Percentiles rank a stretch among this genome's conserved stretches.
These are phyloP conservation scores for Acrocephalus arundinaceus DNA, from an alignment of 2,113 vertebrate genomes.

Conservation along the genomic window DNA sequence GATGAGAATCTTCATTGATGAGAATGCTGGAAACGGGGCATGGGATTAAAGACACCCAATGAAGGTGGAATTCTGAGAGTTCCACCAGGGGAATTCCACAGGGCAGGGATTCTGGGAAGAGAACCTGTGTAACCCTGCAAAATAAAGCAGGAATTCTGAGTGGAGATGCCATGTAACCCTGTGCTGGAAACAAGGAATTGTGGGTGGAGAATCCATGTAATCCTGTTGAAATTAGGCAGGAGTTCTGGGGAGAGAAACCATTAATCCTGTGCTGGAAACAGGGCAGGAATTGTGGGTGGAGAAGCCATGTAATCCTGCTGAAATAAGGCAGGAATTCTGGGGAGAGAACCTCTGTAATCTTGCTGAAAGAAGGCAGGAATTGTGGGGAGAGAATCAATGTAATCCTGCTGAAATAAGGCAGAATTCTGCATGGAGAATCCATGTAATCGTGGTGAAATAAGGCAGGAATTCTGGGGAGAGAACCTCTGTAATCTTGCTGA, in stretches of 20 bases:
- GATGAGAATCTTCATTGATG: not conserved
- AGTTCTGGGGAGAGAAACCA: accelerated
- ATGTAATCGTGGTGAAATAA: no score
- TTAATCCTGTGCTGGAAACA: no score
- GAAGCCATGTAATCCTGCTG: no score
- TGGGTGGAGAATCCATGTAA: accelerated
- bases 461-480: accelerated
- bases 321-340: not conserved
- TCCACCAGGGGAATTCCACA: no score
- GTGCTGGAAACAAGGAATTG: not conserved
- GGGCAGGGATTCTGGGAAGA: not conserved
- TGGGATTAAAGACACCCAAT: no score
- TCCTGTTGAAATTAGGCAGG: not conserved
- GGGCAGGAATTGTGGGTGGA: no score
- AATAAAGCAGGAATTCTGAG: not conserved
- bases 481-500: accelerated
- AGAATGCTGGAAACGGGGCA: not conserved
- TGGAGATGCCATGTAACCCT: accelerated
- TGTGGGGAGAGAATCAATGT: accelerated
- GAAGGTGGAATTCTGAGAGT: not conserved
- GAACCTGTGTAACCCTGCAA: not conserved
- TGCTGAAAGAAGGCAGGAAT: accelerated
- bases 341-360: accelerated
- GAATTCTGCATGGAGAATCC: accelerated
- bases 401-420: accelerated